Percentiles rank a stretch among this genome's conserved stretches.
Evolutionary conservation across 2,113 vertebrate genomes (phyloP).

Genomic region (Silurus asotus): DNA sequence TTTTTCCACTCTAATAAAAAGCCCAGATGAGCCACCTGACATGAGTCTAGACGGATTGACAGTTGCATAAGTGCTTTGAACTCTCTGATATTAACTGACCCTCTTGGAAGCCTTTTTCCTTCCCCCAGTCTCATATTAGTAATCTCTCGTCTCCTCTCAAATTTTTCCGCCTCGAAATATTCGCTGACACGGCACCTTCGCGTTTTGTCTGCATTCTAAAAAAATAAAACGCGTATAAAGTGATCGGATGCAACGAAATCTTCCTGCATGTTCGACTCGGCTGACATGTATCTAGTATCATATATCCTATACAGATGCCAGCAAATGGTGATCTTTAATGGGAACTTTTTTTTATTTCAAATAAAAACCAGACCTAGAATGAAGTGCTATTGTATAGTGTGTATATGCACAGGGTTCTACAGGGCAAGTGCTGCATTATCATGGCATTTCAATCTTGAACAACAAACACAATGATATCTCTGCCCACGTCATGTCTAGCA

Average conservation of each 20-base stretch:
- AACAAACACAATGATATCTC: neutral
- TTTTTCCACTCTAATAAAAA: neutral
- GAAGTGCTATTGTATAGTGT: too few species aligned
- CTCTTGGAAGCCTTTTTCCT: neutral
- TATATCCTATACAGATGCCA: too few species aligned
- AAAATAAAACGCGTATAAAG: neutral
- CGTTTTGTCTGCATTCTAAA: neutral
- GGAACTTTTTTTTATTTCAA: too few species aligned
- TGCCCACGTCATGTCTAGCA: neutral
- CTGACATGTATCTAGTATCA: neutral
- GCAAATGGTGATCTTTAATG: too few species aligned
- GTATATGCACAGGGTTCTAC: neutral
- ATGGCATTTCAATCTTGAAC: neutral
- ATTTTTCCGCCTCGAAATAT: neutral
- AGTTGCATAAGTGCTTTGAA: neutral
- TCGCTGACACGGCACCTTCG: neutral
- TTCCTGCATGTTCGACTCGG: neutral
- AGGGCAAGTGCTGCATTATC: neutral
- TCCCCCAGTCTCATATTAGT: neutral
- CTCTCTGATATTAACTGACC: neutral
- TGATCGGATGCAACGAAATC: neutral
- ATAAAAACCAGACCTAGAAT: too few species aligned
- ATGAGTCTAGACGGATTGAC: neutral
- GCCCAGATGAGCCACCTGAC: neutral
- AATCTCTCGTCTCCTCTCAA: neutral